phyloP scores from a whole-genome alignment of 2,888 invertebrate genomes.

The Agrotis clavis region DNA sequence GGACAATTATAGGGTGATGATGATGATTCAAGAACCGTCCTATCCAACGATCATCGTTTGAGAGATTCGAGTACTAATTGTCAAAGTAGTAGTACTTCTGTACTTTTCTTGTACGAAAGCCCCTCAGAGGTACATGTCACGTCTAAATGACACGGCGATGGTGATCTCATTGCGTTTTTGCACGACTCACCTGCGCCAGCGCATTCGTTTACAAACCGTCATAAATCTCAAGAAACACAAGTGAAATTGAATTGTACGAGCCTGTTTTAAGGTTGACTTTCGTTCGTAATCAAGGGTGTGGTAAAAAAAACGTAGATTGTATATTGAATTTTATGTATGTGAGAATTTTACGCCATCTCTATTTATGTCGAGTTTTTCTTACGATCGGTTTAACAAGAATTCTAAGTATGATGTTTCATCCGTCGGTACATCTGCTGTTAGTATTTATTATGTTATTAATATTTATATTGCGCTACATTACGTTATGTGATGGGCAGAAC shows the following conservation, averaged over 20 bases:
- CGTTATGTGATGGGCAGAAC: conserved; percentile 10
- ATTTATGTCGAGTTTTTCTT: conserved; percentile 60
- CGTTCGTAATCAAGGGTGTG: not conserved
- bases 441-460: conserved; percentile 50
- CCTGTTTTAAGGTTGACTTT: not conserved
- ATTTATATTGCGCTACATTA: conserved; percentile 34
- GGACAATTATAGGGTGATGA: too few species aligned
- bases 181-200: conserved; percentile 80
- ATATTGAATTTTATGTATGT: conserved; percentile 65
- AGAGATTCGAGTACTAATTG: too few species aligned
- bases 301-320: conserved; percentile 51
- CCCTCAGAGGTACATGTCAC: conserved; percentile 73
- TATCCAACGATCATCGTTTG: too few species aligned
- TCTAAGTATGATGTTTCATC: conserved; percentile 60
- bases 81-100: conserved; percentile 45
- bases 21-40: too few species aligned
- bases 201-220: conserved; percentile 48
- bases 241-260: conserved; percentile 19
- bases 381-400: conserved; percentile 58
- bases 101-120: conserved; percentile 12
- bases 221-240: conserved; percentile 45
- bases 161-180: conserved; percentile 89
- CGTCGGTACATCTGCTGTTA: conserved; percentile 56
- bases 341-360: conserved; percentile 66
- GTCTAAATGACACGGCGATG: conserved; percentile 80